Conservation (phyloP, 2,888 invertebrate genomes). For the Hirtodrosophila alboralis region DNA sequence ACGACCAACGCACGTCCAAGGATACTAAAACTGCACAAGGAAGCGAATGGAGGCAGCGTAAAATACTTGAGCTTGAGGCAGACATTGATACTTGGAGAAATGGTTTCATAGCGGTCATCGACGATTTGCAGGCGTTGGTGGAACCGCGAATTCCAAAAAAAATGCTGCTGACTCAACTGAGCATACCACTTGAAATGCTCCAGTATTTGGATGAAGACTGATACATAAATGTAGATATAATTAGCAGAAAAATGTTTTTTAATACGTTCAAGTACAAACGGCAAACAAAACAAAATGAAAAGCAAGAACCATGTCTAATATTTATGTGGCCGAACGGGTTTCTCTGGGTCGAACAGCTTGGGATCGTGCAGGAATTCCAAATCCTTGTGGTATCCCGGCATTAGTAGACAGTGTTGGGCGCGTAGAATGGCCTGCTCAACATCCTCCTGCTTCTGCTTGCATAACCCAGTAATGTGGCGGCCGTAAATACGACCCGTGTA, state of each 20-base stretch:
- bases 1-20: not conserved
- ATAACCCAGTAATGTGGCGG: conserved; percentile 96
- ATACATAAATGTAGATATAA: conserved; percentile 7
- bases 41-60: conserved; percentile 27
- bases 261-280: conserved; percentile 17
- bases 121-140: conserved; percentile 65
- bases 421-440: conserved; percentile 90
- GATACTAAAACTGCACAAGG: not conserved
- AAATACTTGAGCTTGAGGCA: conserved; percentile 53
- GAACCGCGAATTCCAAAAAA: conserved; percentile 42
- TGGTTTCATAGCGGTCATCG: conserved; percentile 69
- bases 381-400: conserved; percentile 93
- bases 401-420: conserved; percentile 91
- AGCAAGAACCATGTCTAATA: conserved; percentile 86
- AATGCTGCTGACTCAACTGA: conserved; percentile 60
- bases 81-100: conserved; percentile 71
- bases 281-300: conserved; percentile 27
- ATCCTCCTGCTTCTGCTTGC: conserved; percentile 90
- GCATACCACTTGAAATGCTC: conserved; percentile 74
- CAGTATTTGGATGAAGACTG: conserved; percentile 67
- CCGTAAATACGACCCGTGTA: conserved; percentile 97
- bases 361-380: conserved; percentile 93
- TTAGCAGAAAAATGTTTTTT: conserved; percentile 48
- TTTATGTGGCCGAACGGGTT: conserved; percentile 91
- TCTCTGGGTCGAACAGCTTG: conserved; percentile 94